Percentiles rank a stretch among this genome's conserved stretches.
phyloP scores from a whole-genome alignment of 2,113 vertebrate species.

The Sylvicapra grimmia region DNA sequence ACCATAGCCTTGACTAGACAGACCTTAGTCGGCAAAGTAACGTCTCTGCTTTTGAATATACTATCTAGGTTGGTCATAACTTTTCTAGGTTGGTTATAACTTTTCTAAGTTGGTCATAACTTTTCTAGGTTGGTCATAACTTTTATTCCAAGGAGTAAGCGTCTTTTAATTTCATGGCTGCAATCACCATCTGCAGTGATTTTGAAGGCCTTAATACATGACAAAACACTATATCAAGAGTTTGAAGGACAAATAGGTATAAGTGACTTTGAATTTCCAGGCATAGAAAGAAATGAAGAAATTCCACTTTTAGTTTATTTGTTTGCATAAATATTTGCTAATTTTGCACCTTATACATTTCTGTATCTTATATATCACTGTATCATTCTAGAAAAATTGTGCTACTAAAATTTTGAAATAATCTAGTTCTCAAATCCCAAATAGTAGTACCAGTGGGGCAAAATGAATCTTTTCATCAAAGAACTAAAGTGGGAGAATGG shows the following conservation, averaged over 20 bases:
- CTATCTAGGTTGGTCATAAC: too few relatives aligned
- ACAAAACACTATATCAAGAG: not conserved
- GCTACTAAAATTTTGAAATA: not conserved
- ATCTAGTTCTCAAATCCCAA: conserved; percentile 16
- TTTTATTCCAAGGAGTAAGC: too few relatives aligned
- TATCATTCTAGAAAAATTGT: not conserved
- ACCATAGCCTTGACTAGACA: too few relatives aligned
- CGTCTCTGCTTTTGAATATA: too few relatives aligned
- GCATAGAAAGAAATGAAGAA: not conserved
- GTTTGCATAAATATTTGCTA: not conserved
- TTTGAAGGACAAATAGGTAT: not conserved
- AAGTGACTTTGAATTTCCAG: not conserved
- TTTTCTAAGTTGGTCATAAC: too few relatives aligned
- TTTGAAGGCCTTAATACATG: not conserved
- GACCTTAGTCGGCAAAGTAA: too few relatives aligned
- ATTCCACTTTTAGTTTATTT: not conserved
- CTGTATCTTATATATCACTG: not conserved
- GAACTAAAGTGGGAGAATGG: conserved; percentile 33
- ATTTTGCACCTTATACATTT: not conserved
- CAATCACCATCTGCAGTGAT: too few relatives aligned
- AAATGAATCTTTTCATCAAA: conserved; percentile 44
- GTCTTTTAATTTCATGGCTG: too few relatives aligned
- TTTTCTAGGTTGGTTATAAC: too few relatives aligned
- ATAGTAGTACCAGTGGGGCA: not conserved
- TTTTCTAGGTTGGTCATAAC: too few relatives aligned